Percentiles rank a stretch among this genome's conserved stretches.
phyloP scores from a whole-genome alignment of 1,140 invertebrate genomes.

The Berghia stephanieae region DNA sequence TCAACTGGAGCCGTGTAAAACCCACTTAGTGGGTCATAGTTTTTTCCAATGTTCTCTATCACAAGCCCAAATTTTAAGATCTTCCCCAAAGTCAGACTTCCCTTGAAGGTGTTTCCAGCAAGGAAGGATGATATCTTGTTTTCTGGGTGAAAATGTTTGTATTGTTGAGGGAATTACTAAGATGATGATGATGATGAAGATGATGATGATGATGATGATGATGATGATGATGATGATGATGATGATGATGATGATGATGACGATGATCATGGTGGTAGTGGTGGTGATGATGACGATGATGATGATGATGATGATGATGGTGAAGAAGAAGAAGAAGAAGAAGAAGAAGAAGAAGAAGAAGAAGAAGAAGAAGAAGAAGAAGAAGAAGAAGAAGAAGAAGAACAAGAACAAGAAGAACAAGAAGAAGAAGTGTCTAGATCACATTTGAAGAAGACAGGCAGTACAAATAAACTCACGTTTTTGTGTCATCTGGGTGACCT shows the following conservation, averaged over 20 bases:
- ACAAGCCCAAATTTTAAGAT: too few species aligned
- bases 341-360: background rate
- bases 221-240: background rate
- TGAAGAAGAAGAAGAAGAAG: background rate
- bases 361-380: background rate
- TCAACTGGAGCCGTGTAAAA: too few species aligned
- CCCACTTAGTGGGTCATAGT: too few species aligned
- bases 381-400: background rate
- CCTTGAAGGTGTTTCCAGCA: too few species aligned
- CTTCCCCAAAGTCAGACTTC: too few species aligned
- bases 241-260: constrained; percentile 1
- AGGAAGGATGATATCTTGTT: too few species aligned
- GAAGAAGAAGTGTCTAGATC: background rate
- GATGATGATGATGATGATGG: background rate
- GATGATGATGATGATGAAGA: background rate
- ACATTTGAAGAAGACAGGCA: too few species aligned
- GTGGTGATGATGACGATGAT: background rate
- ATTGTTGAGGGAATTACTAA: background rate
- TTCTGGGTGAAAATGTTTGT: background rate
- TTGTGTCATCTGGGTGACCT: too few species aligned
- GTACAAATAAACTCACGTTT: too few species aligned
- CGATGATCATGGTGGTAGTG: background rate
- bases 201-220: background rate
- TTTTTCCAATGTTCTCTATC: too few species aligned
- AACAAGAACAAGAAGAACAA: background rate